Base-by-base conservation (phyloP, 2,113 vertebrate genomes). In the Phycodurus eques region DNA sequence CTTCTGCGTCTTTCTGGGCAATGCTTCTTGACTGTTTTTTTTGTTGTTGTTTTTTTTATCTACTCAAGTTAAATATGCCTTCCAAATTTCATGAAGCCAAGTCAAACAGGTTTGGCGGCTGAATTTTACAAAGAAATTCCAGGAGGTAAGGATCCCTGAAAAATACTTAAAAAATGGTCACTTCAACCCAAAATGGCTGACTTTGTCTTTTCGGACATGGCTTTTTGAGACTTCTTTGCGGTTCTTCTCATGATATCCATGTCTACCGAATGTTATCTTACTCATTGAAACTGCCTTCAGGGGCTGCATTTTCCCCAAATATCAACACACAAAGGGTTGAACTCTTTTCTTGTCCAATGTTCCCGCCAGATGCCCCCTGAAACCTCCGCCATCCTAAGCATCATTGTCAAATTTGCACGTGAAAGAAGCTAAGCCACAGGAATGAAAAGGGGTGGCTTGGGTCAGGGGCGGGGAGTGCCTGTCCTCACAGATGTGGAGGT, bases 401-500 rank as follows among this genome's bases (percentile, higher is more conserved):
- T 91, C 91, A 85, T 88, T 91, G 88, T 87, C 90, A 84, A 90
- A 93, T 93, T 93, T 96, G 97, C 96, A 97, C 96, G 90, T 97
- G 95, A 96, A 97, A 96, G 93, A 92, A 82, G 84, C 82, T 88
- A 54, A 20, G 51, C 51, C 51, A n/a, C 86, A 94, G 96, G 95
- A 96, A 96, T 95, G 95, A 95, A 96, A 98, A 93, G 92, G 90
- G 90, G 91, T 93, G 93, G 92, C 94, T 94, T 94, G 95, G 94
- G 46, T 47, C 10, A 2, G 46, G 35, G 35, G 46, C 46, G 6
- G 49, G 49, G 14, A 17, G 49, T 5, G 15, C 19, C 10, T 19
- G 94, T 92, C 92, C 96, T 96, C 97, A 98, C 96, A 98, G 96
- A 98, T 98, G 96, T 98, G 95, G 89, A 91, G 91, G 92, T 88